phyloP scores from a whole-genome alignment of 2,113 vertebrate species.

The Phainopepla nitens region DNA sequence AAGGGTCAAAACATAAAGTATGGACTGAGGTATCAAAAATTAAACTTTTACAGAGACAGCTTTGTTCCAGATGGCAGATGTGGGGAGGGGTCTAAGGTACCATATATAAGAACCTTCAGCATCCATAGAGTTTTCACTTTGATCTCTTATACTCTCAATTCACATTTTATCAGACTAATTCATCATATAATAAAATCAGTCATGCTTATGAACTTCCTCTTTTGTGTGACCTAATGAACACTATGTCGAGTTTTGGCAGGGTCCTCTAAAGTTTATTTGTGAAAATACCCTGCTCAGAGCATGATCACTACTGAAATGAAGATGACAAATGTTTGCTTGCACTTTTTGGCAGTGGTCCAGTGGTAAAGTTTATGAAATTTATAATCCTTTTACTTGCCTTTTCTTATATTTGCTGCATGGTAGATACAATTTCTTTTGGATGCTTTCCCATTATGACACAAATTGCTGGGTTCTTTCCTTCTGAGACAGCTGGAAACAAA shows the following conservation, averaged over 20 bases:
- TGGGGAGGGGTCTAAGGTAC: background rate
- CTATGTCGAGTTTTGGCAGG: background rate
- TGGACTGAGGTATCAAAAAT: background rate
- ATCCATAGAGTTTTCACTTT: background rate
- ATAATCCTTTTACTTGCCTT: background rate
- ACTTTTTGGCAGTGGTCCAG: background rate
- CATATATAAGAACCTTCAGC: background rate
- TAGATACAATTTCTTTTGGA: background rate
- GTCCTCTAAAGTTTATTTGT: background rate
- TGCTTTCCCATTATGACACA: background rate
- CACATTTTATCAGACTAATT: background rate
- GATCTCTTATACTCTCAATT: background rate
- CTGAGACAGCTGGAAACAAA: background rate
- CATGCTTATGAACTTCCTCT: background rate
- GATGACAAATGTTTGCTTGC: background rate
- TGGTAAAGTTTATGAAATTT: background rate
- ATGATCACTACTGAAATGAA: background rate
- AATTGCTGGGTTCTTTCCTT: background rate
- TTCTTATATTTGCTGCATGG: background rate
- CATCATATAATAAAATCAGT: background rate
- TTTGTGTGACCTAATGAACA: background rate
- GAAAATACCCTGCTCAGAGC: background rate
- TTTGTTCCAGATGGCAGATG: background rate
- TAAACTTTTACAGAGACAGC: background rate
- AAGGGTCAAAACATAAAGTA: background rate